Base-by-base conservation (phyloP, 92 coral and sea anemone genomes). In the Epizoanthus fatuus region DNA sequence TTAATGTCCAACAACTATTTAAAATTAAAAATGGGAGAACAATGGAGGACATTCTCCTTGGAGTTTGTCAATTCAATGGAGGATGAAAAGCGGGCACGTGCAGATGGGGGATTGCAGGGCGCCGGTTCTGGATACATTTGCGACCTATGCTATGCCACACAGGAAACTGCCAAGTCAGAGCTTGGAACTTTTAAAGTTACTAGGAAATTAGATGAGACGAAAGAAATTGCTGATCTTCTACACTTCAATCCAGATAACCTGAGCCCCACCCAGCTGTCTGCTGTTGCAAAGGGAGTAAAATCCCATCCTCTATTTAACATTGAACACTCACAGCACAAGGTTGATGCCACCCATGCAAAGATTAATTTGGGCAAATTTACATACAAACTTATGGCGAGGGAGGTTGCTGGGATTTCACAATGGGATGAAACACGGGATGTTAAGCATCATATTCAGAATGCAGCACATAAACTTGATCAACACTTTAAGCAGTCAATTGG, bases 101-200 rank as follows among this genome's bases (percentile, higher is more conserved):
- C 76, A 74, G 89, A 85, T 75, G 84, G 89, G 35, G 84, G 89
- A n/a, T 39, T 75, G 19, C 89, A 75, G 81, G 88, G 81, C 37
- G 87, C 88, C 7, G 88, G 87, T 55, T 73, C 88, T 40, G 44
- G 44, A n/a, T 59, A 4, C 11, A 59, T 81, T 11, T 81, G 86
- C 32, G 57, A 49, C 53, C n/a, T 76, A 47, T 76, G 69, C 25
- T 39, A 76, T 4, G 69, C 82, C 1, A 76, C 82, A n/a, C 22
- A 53, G 51, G 38, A 76, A 53, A 76, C 82, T 53, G 82, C 82
- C 45, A 59, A 59, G 65, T 59, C 65, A 4, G 65, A 59, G 32
- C 65, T 59, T 19, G 65, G 65, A 59, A 59, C 17, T 52, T 76
- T 32, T n/a, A 22, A 29, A 5, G 12, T 63, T 42, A 56, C 47